Evolutionary conservation across 2,888 invertebrate genomes (phyloP), one percentile per base, ranked within the genome.

Genomic region (Drosophila acutilabella): DNA sequence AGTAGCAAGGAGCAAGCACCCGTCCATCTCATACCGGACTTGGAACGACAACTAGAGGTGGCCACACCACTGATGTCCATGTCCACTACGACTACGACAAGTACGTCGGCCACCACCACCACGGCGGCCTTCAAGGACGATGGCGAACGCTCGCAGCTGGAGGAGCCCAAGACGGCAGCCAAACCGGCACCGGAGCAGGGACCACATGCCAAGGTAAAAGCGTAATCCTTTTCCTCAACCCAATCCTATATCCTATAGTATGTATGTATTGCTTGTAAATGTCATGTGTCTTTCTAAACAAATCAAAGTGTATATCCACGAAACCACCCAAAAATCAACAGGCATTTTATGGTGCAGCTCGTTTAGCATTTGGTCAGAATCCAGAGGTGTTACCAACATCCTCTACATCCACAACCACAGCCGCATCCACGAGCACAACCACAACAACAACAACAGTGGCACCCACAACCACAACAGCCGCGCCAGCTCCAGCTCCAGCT

Each of bases 331-430:
- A 90, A 78, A 78, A 80, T 60, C 83, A 86, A 73, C 86, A 94
- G 94, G 93, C 94, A 52, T 94, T 94, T 91, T 94, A 94, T 78
- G 94, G 94, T 56, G 94, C 94, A 4, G 94, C 94, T 30, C 93
- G 94, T 20, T 92, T 94, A 62, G 92, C 92, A 11, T 92, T 92
- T 75, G 92, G 92, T 48, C 92, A 92, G 81, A 93, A 94, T 56
- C 94, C 94, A 59, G 93, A 92, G 80, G 90, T 92, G 64, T 89
- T 91, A 71, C 91, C 92, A 38, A 91, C 91, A 50, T 81, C 89
- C 40, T 78, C 91, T 16, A 88, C 91, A 14, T 71, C 89, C 5
- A 75, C 89, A 36, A 81, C 90, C 57, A 76, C 84, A 2, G 74
- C 86, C 11, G 64, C 81, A 4, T 47, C 81, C 8, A 57, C 82